These are phyloP conservation scores for Drosophila meridiana DNA, from an alignment of 2,888 invertebrate genomes.

Conservation along the genomic window DNA sequence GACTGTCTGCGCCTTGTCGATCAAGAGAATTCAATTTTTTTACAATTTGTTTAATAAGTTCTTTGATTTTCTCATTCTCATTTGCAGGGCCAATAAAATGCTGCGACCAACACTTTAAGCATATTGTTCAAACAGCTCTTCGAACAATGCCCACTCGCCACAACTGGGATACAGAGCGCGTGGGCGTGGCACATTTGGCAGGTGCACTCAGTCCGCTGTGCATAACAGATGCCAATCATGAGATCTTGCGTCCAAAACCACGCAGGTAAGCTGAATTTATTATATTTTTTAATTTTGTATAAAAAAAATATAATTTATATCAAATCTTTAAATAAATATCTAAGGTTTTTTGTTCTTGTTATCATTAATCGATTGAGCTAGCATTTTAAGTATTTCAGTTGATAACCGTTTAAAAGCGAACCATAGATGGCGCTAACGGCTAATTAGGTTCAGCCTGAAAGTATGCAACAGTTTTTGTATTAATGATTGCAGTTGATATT, in stretches of 20 bases:
- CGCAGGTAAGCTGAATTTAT: conserved; percentile 87
- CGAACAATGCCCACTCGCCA: conserved; percentile 82
- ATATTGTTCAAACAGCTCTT: conserved; percentile 6
- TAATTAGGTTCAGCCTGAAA: conserved; percentile 21
- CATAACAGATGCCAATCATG: conserved; percentile 91
- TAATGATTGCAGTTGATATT: background rate
- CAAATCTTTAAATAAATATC: background rate
- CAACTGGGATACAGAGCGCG: conserved; percentile 85
- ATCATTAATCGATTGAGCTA: background rate
- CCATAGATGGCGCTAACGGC: conserved; percentile 31
- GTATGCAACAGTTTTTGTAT: conserved; percentile 33
- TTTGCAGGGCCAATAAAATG: conserved; percentile 46
- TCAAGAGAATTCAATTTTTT: conserved; percentile 22
- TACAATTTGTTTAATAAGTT: conserved; percentile 12
- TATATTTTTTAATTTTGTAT: background rate
- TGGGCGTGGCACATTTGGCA: conserved; percentile 87
- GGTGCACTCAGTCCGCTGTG: conserved; percentile 88
- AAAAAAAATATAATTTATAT: background rate
- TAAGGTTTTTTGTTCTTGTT: background rate
- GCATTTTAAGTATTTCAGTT: background rate
- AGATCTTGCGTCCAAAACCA: conserved; percentile 94
- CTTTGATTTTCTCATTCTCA: conserved; percentile 7
- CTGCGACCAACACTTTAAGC: conserved; percentile 37
- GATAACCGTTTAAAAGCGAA: background rate
- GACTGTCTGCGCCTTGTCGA: conserved; percentile 28